Evolutionary conservation across 1,140 invertebrate genomes (phyloP).

Genomic region (Stenopsyche tienmushanensis): DNA sequence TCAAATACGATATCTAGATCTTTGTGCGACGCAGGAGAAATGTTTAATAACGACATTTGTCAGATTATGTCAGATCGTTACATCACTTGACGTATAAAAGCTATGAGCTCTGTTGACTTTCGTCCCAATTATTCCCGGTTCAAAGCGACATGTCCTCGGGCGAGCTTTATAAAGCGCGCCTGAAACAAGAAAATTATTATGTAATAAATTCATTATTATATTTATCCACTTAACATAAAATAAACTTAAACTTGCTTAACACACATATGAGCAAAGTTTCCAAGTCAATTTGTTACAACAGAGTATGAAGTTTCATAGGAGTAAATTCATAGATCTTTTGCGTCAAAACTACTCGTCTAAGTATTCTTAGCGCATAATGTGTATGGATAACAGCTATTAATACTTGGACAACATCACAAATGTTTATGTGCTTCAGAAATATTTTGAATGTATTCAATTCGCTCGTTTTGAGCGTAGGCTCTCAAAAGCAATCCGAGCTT

Average conservation of each 20-base stretch:
- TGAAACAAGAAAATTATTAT: conserved; percentile 13
- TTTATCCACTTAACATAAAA: conserved; percentile 14
- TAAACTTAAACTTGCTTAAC: background rate
- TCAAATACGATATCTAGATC: too few relatives aligned
- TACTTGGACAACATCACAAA: too few relatives aligned
- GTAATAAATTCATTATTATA: conserved; percentile 19
- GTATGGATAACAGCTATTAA: too few relatives aligned
- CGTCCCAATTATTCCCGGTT: conserved; percentile 11
- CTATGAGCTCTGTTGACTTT: conserved; percentile 12
- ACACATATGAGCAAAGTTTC: background rate
- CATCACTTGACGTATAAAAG: conserved; percentile 4
- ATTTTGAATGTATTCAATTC: too few relatives aligned
- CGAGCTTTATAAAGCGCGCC: background rate
- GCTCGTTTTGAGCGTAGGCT: too few relatives aligned
- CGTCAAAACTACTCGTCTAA: too few relatives aligned
- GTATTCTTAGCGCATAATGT: too few relatives aligned
- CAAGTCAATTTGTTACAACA: background rate
- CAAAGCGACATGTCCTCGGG: background rate
- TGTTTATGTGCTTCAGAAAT: too few relatives aligned
- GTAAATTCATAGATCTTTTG: too few relatives aligned
- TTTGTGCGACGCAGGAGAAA: too few relatives aligned
- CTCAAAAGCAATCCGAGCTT: too few relatives aligned
- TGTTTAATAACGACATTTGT: background rate
- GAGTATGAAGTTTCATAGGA: too few relatives aligned
- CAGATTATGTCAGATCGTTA: conserved; percentile 16